Conservation (phyloP, 2,888 invertebrate species). For the Rhimphoctona megacephalus region DNA sequence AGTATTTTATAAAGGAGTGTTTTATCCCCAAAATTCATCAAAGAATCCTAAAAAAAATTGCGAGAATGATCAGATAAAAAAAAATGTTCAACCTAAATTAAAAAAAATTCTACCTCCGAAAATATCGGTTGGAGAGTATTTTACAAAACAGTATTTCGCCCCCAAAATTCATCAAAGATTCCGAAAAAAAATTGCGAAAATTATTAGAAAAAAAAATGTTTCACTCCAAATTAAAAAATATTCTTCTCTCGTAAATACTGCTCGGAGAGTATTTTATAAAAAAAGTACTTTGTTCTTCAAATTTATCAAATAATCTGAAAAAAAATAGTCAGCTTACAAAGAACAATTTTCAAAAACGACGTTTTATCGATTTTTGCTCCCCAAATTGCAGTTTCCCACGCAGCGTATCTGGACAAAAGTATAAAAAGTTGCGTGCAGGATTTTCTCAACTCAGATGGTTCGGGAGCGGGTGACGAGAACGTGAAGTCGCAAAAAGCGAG, state of each 20-base stretch:
- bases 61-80: no score
- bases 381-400: slow-evolving; percentile 79
- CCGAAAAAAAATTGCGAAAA: background rate
- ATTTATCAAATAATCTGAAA: background rate
- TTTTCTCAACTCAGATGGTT: slow-evolving; percentile 76
- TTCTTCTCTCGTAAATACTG: no score
- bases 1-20: no score
- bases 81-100: background rate
- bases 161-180: background rate
- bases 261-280: no score
- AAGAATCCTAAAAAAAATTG: no score
- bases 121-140: background rate
- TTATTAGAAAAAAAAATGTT: background rate
- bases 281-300: no score
- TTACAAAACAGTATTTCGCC: background rate
- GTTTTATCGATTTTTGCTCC: background rate
- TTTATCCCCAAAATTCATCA: no score
- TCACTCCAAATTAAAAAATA: background rate
- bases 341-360: background rate
- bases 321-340: background rate
- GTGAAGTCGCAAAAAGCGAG: slow-evolving; percentile 75
- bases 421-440: slow-evolving; percentile 79
- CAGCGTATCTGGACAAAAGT: slow-evolving; percentile 81
- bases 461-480: slow-evolving; percentile 74
- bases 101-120: background rate